Conservation (phyloP, 2,888 invertebrate species). For the Metopia argyrocephala region DNA sequence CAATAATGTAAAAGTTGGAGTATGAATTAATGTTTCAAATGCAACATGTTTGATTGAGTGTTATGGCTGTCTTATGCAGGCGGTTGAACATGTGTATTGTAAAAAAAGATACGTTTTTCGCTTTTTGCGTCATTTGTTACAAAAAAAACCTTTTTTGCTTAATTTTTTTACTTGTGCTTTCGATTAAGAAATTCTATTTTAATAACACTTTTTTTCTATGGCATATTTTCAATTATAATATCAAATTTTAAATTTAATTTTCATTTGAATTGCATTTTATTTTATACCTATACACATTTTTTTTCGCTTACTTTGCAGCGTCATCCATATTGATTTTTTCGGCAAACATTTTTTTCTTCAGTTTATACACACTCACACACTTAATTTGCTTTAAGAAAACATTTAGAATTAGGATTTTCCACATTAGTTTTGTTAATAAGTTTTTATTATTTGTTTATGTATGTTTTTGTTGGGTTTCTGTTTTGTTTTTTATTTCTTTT, state of each 20-base stretch:
- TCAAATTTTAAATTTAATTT: background rate
- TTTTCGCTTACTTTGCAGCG: slow-evolving; percentile 47
- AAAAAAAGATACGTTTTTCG: background rate
- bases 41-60: background rate
- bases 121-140: no score
- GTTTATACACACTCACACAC: slow-evolving; percentile 60
- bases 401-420: slow-evolving; percentile 16
- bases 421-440: slow-evolving; percentile 48
- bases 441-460: slow-evolving; percentile 15
- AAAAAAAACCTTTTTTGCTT: background rate
- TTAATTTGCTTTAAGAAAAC: slow-evolving; percentile 50
- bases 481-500: slow-evolving; percentile 57
- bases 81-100: slow-evolving; percentile 22
- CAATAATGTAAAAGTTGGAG: background rate
- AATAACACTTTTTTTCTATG: background rate
- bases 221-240: background rate
- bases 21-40: background rate
- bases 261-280: slow-evolving; percentile 33
- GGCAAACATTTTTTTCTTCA: slow-evolving; percentile 59
- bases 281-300: slow-evolving; percentile 47
- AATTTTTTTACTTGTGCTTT: no score
- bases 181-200: background rate
- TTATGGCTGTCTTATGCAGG: slow-evolving; percentile 10
- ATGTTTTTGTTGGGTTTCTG: slow-evolving; percentile 31
- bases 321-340: slow-evolving; percentile 61